Conservation (phyloP, 2,797 vertebrate species). For the Crocodylus rhombifer region DNA sequence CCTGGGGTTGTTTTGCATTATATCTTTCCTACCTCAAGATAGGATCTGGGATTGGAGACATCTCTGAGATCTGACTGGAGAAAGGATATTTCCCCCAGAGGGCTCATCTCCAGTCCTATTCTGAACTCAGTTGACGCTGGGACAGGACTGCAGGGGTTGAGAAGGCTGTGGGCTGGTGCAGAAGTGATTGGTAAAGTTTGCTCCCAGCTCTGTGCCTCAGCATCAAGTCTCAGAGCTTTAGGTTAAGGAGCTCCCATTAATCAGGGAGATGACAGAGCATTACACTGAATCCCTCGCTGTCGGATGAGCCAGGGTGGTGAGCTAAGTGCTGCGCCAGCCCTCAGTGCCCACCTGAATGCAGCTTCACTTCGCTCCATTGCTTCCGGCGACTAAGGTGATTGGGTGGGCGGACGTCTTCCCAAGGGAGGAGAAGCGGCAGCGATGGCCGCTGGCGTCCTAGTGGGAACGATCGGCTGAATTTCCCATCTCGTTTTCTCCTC, state of each 20-base stretch:
- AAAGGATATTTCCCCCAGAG: no score
- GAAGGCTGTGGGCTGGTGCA: not conserved
- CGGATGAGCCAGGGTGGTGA: not conserved
- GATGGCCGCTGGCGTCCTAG: not conserved
- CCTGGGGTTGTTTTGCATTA: not conserved
- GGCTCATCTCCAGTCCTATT: not conserved
- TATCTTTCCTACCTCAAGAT: not conserved
- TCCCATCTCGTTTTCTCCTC: not conserved
- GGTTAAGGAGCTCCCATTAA: not conserved
- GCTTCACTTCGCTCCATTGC: not conserved
- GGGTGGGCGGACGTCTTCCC: not conserved
- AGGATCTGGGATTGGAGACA: not conserved
- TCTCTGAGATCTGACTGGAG: not conserved
- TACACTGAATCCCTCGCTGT: accelerated
- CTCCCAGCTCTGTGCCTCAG: not conserved
- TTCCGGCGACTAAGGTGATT: accelerated
- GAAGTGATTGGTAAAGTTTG: not conserved
- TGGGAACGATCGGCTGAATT: not conserved
- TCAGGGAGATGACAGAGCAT: not conserved
- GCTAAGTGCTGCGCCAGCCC: not conserved
- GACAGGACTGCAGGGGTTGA: not conserved
- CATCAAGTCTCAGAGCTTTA: not conserved
- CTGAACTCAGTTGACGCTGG: not conserved
- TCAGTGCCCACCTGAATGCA: not conserved
- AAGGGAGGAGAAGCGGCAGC: not conserved